Base-by-base conservation (phyloP, 2,113 vertebrate genomes). In the Saccopteryx bilineata region DNA sequence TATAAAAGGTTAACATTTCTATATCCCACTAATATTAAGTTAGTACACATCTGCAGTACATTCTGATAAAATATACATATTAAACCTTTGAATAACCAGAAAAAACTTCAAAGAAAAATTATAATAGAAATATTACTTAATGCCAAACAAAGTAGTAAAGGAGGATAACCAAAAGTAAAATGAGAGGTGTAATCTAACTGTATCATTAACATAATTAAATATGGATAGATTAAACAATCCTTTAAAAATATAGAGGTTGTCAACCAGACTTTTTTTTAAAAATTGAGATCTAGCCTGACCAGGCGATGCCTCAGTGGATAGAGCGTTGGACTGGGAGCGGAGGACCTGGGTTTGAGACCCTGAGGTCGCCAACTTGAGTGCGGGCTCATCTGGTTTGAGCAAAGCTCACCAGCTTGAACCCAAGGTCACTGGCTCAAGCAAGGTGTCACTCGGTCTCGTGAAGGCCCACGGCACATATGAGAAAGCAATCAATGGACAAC, bases 1-100 rank as follows among this genome's bases (percentile, higher is more conserved):
- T 84, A 68, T 14, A 66, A 74, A 66, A 66, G 21, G 31, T 14
- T 84, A 78, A 78, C 4, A 9, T 78, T 84, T 84, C 54, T 84
- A 10, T 69, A 78, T 90, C 52, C 69, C n/a, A 52, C 61, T 90
- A 24, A 46, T 84, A 94, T 63, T 84, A 68, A 79, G 63, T 48
- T 50, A 79, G 54, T 69, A 78, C n/a, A 39, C 54, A 61, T 78
- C 24, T 61, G 24, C 76, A 90, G 17, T 76, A 50, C 15, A 58
- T 60, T 68, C 33, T 74, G 52, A 60, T 68, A 78, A 66, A 23
- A 87, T 72, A 6, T 54, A 63, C 60, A 52, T 80, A 23, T 39
- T 54, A 80, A 90, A 6, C 31, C 65, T 78, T 60, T 83, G 69
- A 75, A 33, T 28, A 66, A 24, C 18, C 13, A 76, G 17, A 14